Evolutionary conservation across 1,140 invertebrate species (phyloP), one percentile per base, ranked within the genome.

Genomic region (Hyposmocoma kahamanoa): DNA sequence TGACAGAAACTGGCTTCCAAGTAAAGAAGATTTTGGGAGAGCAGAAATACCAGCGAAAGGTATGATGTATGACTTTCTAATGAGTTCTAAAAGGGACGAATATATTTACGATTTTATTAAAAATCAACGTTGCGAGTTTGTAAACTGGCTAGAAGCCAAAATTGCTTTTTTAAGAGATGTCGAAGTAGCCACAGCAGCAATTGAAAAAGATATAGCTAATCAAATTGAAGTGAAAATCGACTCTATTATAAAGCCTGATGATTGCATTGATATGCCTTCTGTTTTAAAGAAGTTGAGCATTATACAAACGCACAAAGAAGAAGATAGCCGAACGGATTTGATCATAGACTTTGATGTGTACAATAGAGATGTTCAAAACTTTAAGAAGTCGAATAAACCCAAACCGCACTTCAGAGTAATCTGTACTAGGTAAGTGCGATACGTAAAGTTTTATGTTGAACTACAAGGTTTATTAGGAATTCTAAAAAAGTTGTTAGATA

Each of bases 291-390:
- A 79, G 38, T 47, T 87, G 26, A 74, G 73, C 47, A 72, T 87
- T 17, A 72, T 86, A 42, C 51, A 61, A 47, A 62, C 45, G 36
- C 47, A 67, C 21, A 65, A 64, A 30, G 53, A 32, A 11, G 21
- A 50, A 9, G 22, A 39, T 24, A 19, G 36, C 10, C 57, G 69
- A 52, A 61, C 64, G 13, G 61, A 30, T 42, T 49, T 87, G 3
- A 59, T 48, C 24, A 60, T 87, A 42, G 60, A 77, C 57, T 87
- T 77, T 44, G 84, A 87, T 66, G 73, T 86, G 11, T 87, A 82
- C 43, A 72, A 77, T 34, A 80, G 78, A 47, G 71, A 80, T 66
- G 72, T 81, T 8, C 65, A 76, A 28, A 77, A 77, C 59, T 84
- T 86, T 48, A 81, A 56, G 38, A 87, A 86, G 60, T 63, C 66